A percentile compares a stretch with the other conserved stretches of the same genome.
Conservation (phyloP, 1,140 invertebrate genomes). For the Laupala kohalensis region DNA sequence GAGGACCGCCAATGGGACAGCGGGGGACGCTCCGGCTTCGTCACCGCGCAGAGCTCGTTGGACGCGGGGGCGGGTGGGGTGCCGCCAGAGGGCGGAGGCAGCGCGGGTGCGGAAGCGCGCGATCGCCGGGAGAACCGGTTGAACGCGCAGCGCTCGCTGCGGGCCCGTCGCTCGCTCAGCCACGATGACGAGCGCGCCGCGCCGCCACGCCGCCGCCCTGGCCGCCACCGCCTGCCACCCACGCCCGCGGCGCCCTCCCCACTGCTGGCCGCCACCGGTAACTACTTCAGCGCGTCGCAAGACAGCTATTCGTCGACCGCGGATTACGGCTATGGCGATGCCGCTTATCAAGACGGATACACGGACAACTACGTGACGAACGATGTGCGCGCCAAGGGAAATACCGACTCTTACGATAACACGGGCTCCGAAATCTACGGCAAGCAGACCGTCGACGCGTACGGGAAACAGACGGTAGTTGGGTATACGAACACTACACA, state of each 20-base stretch:
- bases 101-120: too few relatives aligned
- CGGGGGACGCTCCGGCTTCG: background rate
- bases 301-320: background rate
- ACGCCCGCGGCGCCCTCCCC: background rate
- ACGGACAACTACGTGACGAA: background rate
- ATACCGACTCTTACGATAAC: background rate
- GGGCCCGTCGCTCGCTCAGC: slow-evolving; percentile 8
- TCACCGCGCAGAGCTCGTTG: background rate
- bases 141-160: slow-evolving; percentile 27
- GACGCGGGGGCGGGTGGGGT: background rate
- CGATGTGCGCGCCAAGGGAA: background rate
- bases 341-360: too few relatives aligned
- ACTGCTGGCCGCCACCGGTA: background rate
- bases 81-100: too few relatives aligned
- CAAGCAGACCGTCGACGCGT: slow-evolving; percentile 1
- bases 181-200: slow-evolving; percentile 10
- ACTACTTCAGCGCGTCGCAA: background rate
- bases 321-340: too few relatives aligned
- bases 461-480: background rate
- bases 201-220: slow-evolving; percentile 6
- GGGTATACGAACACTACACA: background rate
- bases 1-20: background rate
- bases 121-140: too few relatives aligned
- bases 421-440: too few relatives aligned
- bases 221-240: background rate